A percentile compares a stretch with the other conserved stretches of the same genome.
Evolutionary conservation across 2,888 invertebrate species (phyloP).

Genomic region (Scaptomyza tumidula): DNA sequence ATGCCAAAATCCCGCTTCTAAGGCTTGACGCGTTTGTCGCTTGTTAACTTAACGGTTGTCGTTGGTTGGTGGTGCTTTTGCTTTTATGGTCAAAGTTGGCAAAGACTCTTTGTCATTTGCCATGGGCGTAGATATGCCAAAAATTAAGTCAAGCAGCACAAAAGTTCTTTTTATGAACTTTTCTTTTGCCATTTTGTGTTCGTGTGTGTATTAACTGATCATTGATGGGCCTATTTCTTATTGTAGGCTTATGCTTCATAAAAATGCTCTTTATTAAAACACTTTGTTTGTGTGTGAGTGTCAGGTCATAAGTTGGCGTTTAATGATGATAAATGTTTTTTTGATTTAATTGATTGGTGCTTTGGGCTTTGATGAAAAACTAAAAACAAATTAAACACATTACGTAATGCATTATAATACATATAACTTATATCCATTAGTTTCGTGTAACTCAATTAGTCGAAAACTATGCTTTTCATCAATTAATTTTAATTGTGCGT

Average conservation of each 20-base stretch:
- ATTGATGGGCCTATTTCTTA: conserved; percentile 21
- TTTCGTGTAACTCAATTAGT: not conserved
- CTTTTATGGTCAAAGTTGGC: conserved; percentile 68
- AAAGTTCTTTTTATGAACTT: conserved; percentile 61
- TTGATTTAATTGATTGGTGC: conserved; percentile 42
- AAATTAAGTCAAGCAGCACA: conserved; percentile 60
- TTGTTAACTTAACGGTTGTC: conserved; percentile 42
- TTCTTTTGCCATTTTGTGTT: conserved; percentile 35
- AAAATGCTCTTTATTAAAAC: conserved; percentile 51
- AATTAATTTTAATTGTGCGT: conserved; percentile 7
- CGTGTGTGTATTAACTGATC: conserved; percentile 42
- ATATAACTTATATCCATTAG: not conserved
- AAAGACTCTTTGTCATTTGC: conserved; percentile 68
- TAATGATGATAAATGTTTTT: conserved; percentile 67
- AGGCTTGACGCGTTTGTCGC: conserved; percentile 32
- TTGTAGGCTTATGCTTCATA: conserved; percentile 29
- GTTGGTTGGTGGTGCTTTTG: conserved; percentile 7
- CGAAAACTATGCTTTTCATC: not conserved
- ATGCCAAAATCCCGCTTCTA: conserved; percentile 48
- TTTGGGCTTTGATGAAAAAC: conserved; percentile 18
- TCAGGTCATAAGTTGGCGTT: conserved; percentile 23
- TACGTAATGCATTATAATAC: not conserved
- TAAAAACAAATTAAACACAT: conserved; percentile 4
- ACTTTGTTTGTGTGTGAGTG: conserved; percentile 14
- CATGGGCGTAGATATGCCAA: conserved; percentile 57